Evolutionary conservation across 2,797 vertebrate species (phyloP), one percentile per base, ranked within the genome.

Genomic region (Scolopax rusticola): DNA sequence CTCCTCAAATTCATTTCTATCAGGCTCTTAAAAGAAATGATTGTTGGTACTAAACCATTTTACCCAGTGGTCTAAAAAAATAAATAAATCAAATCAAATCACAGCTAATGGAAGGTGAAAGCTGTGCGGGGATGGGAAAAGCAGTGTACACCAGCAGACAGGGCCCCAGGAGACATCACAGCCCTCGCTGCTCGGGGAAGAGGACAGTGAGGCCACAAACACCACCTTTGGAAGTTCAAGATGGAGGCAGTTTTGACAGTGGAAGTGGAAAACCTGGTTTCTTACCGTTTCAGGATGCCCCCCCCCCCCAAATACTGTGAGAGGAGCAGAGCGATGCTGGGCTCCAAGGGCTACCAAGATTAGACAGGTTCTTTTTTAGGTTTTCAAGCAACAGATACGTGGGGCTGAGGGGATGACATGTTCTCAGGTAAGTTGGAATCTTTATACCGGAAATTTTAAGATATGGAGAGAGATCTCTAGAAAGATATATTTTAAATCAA

Each of bases 21-120:
- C n/a, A 59, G n/a, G 51, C n/a, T 94, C 48, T 92, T 86, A 38
- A 2, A 80, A 24, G 28, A 90, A 53, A 12, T 48, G 78, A 83
- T 21, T 64, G 69, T 33, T 81, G 53, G 28, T 74, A 81, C 57
- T 75, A 71, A 93, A 71, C 28, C 36, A 56, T 83, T 95, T 92
- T 41, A 82, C 28, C 33, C 28, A 33, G 56, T 15, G 13, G 17
- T 68, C 48, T 78, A 14, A 80, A 77, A 74, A 36, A 60, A 59
- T 23, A 33, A 57, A 75, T 69, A 82, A 90, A 36, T 36, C 36
- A 36, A 36, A 36, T 36, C 36, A 36, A 92, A 45, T 89, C 83
- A 36, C 3, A 4, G 27, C 27, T 93, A 90, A 94, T 38, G 70
- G 18, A 84, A 95, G 57, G 48, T 78, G 89, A 95, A 89, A 68